Evolutionary conservation across 2,113 vertebrate species (phyloP), one percentile per base, ranked within the genome.

Genomic region (Dicerorhinus sumatrensis): DNA sequence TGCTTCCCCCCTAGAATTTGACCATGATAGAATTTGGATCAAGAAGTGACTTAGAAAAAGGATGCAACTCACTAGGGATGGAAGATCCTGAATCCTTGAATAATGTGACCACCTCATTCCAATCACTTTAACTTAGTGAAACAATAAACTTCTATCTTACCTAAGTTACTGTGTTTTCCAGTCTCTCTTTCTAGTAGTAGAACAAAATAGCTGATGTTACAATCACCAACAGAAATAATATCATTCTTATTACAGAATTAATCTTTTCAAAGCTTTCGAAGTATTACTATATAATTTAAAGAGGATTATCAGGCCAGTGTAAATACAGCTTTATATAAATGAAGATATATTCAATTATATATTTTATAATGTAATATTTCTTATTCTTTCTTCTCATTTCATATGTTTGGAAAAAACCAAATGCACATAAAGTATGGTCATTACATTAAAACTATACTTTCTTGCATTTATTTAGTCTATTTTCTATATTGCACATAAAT

Each of bases 31-130:
- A 92, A 42, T 93, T 83, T 29, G 20, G 76, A 86, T 8, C 48
- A 92, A 94, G 36, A 89, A 76, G 17, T 93, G 31, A 89, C 48
- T 65, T 94, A 94, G 36, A 67, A 67, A 96, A 95, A 76, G 31
- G 27, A 63, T 77, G 80, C 33, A 92, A 33, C 39, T 96, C 67
- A 84, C 8, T 84, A 81, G 48, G 46, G n/a, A 89, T 29, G 16
- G 58, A 62, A 89, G 36, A 92, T 72, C 23, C 25, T 91, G 17
- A 77, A 75, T 11, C 29, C 9, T 62, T 67, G 51, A 92, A 81
- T 29, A 87, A 91, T n/a, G 58, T n/a, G 14, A 69, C 17, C 7
- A 80, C 39, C 14, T 69, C 16, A 88, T 88, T 84, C 29, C 72
- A 91, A 63, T 58, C 36, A 85, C 73, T 84, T 89, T 65, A 65